phyloP scores from a whole-genome alignment of 2,797 vertebrate species.

The Onychomys arenicola region DNA sequence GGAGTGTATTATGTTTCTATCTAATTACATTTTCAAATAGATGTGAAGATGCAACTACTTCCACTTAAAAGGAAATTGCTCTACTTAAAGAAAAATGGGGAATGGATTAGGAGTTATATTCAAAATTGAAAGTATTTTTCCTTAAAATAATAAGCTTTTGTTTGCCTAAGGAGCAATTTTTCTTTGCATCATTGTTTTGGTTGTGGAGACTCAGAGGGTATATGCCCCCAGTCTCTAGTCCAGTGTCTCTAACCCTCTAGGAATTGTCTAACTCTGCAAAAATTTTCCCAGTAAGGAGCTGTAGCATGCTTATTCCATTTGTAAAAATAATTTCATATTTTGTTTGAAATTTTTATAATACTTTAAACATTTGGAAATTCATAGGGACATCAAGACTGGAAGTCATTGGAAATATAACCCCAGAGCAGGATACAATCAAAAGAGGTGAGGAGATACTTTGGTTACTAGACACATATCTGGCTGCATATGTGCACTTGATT shows the following conservation, averaged over 20 bases:
- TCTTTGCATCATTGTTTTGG: constrained; percentile 28
- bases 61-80: constrained; percentile 80
- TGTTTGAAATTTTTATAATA: constrained; percentile 58
- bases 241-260: constrained; percentile 12
- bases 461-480: constrained; percentile 21
- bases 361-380: constrained; percentile 57
- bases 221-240: background rate
- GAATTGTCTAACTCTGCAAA: constrained; percentile 2
- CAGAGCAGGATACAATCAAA: constrained; percentile 49
- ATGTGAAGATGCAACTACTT: constrained; percentile 84
- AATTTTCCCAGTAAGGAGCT: background rate
- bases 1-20: constrained; percentile 82
- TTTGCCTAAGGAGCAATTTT: constrained; percentile 53
- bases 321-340: constrained; percentile 60
- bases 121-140: constrained; percentile 66
- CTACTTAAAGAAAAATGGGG: constrained; percentile 73
- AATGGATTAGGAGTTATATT: constrained; percentile 64
- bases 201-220: background rate
- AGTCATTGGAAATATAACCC: background rate
- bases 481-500: background rate
- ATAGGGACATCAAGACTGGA: constrained; percentile 5
- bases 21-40: constrained; percentile 84
- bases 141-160: constrained; percentile 70
- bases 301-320: background rate
- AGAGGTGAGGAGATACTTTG: constrained; percentile 22